Base-by-base conservation (phyloP, 2,797 vertebrate species). In the Sparidentex hasta region DNA sequence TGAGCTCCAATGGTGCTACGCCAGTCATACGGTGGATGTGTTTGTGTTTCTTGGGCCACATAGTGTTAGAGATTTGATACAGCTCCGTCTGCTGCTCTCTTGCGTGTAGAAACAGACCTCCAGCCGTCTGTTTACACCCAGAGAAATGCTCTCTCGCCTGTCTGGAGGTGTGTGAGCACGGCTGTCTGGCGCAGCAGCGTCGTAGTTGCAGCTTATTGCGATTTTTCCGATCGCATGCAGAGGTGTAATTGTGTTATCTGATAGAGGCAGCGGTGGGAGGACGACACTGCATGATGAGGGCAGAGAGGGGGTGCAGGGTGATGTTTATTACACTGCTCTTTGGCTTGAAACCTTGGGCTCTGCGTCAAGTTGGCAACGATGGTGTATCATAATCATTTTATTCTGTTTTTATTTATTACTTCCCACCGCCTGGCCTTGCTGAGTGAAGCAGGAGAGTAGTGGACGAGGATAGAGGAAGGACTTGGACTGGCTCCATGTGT, bases 1-100 rank as follows among this genome's bases (percentile, higher is more conserved):
- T 65, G 71, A 85, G 81, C 43, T 16, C 64, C 2, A 3, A 46
- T 41, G 43, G 48, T 4, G 2, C n/a, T 3, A 7, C 2, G 12
- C 63, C 14, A 12, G 25, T 56, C 73, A 12, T 65, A 48, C 56
- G 21, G 48, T 50, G 43, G 16, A 43, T 25, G 27, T 64, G 75
- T 78, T 74, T 73, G 52, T 70, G 72, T 74, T 55, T 80, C 72
- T 76, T 55, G 1, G 25, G 52, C 52, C 44, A 69, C 46, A 38
- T 57, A 7, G 75, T 65, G 69, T 65, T 16, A 41, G 67, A 71
- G 55, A 84, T 87, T 70, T 71, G 73, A 84, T 75, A 47, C 80
- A 12, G 75, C 78, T 47, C 78, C 18, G 78, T 75, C 71, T 52
- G 83, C 76, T 83, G 57, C 76, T 74, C 75, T 52, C 52, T 18